Evolutionary conservation across 2,113 vertebrate species (phyloP).

Genomic region (Sceloporus tristichus): DNA sequence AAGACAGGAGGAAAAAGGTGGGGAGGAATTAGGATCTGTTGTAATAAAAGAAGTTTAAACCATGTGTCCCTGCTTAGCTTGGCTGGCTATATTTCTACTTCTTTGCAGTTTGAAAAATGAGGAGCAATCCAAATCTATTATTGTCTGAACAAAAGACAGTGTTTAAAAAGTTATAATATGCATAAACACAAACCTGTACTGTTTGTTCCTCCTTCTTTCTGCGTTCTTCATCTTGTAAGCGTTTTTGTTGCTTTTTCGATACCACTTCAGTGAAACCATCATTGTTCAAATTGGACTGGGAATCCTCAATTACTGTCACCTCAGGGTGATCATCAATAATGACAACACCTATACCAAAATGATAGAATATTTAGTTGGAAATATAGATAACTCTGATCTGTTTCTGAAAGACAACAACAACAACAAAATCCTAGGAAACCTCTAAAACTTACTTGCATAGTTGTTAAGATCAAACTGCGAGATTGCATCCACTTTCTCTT

Average conservation of each 20-base stretch:
- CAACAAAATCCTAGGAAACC: background rate
- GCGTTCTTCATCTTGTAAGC: slow-evolving; percentile 96
- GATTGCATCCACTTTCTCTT: slow-evolving; percentile 94
- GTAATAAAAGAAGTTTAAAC: too few relatives aligned
- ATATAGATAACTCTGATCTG: background rate
- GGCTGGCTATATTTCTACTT: background rate
- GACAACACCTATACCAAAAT: slow-evolving; percentile 88
- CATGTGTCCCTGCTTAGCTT: too few relatives aligned
- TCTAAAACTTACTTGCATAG: slow-evolving; percentile 91
- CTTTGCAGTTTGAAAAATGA: background rate
- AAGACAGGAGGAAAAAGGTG: too few relatives aligned
- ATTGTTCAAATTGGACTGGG: slow-evolving; percentile 92
- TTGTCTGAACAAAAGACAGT: background rate
- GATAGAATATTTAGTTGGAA: background rate
- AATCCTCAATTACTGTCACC: slow-evolving; percentile 97
- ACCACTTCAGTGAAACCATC: slow-evolving; percentile 99
- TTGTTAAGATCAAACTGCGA: slow-evolving; percentile 99
- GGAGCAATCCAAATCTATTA: background rate
- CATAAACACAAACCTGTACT: slow-evolving; percentile 83
- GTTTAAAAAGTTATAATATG: background rate
- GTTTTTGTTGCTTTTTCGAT: slow-evolving; percentile 98
- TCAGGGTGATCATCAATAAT: slow-evolving; percentile 99
- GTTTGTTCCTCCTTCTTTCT: slow-evolving; percentile 98
- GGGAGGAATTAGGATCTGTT: too few relatives aligned
- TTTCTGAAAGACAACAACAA: background rate